Base-by-base conservation (phyloP, 2,797 vertebrate genomes). In the Chelonia mydas region DNA sequence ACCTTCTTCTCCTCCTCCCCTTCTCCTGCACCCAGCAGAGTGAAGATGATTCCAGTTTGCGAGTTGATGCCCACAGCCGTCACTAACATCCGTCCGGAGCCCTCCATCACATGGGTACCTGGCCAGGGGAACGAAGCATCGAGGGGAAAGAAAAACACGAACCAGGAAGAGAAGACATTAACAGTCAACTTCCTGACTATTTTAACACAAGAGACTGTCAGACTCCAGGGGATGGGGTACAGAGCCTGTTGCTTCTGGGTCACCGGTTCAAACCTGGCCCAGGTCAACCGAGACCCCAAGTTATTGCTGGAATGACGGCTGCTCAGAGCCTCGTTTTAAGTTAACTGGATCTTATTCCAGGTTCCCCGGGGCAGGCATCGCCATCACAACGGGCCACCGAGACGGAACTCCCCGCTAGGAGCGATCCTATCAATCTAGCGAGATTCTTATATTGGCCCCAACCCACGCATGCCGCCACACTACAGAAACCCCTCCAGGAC, bases 81-180 rank as follows among this genome's bases (percentile, higher is more conserved):
- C 95, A 99, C 99, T 90, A 99, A 91, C 99, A 99, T 99, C 92
- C 99, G 98, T 78, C 99, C 99, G 1, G 99, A 99, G 88, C 99
- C 99, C 97, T 99, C 99, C 99, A 99, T 99, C 93, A 99, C 99
- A 0, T 99, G 99, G 86, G 99, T 99, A 80, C 99, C 99, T 99
- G 86, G 61, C 87, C 47, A 91, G 23, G 61, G 84, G 2, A 50
- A 37, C 11, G 19, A 72, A 21, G 27, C 11, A 59, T 23, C 16
- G 7, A 33, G 27, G 47, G 45, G 8, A 23, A 51, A 15, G 82
- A 16, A 45, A 25, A 72, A 9, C 4, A 13, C 41, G 41, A 76
- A 47, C 3, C 47, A 45, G 0, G 0, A 81, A 86, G n/a, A 90
- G 17, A 68, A 9, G 16, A 79, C 53, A n/a, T 27, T 1, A 2